Evolutionary conservation across 2,797 vertebrate species (phyloP).

Genomic region (Sebastes minor): DNA sequence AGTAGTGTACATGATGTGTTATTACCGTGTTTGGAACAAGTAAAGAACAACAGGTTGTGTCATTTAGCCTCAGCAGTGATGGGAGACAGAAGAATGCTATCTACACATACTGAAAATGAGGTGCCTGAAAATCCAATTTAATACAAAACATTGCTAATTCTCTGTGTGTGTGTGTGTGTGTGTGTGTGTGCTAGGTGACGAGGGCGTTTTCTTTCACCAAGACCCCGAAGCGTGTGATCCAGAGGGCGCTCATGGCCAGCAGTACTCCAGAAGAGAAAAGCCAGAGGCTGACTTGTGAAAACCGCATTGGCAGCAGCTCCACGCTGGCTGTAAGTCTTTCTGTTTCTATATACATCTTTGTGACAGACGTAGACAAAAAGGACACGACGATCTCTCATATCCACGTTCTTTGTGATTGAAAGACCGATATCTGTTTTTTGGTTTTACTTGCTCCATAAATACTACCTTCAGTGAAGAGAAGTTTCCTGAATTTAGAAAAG

Average conservation of each 20-base stretch:
- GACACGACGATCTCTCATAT: neutral
- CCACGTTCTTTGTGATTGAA: neutral
- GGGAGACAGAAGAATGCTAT: neutral
- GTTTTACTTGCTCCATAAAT: neutral
- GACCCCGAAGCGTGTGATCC: slow-evolving; percentile 93
- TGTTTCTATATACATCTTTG: neutral
- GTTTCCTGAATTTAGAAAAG: neutral
- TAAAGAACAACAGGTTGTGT: neutral
- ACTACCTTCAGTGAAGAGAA: neutral
- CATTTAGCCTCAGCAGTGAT: neutral
- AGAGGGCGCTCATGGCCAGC: slow-evolving; percentile 90
- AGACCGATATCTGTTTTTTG: neutral
- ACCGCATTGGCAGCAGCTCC: slow-evolving; percentile 83
- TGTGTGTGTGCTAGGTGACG: slow-evolving; percentile 85
- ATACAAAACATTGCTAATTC: neutral
- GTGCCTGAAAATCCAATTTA: neutral
- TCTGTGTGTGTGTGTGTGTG: neutral
- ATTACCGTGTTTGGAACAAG: neutral
- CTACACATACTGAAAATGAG: neutral
- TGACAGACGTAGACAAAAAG: too few species aligned
- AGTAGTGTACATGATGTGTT: too few species aligned
- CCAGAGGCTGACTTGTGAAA: slow-evolving; percentile 78
- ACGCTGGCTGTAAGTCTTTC: slow-evolving; percentile 89
- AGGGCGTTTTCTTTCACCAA: slow-evolving; percentile 97
- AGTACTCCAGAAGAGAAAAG: slow-evolving; percentile 87